Base-by-base conservation (phyloP, 2,888 invertebrate species). In the Omphaloscelis lunosa region DNA sequence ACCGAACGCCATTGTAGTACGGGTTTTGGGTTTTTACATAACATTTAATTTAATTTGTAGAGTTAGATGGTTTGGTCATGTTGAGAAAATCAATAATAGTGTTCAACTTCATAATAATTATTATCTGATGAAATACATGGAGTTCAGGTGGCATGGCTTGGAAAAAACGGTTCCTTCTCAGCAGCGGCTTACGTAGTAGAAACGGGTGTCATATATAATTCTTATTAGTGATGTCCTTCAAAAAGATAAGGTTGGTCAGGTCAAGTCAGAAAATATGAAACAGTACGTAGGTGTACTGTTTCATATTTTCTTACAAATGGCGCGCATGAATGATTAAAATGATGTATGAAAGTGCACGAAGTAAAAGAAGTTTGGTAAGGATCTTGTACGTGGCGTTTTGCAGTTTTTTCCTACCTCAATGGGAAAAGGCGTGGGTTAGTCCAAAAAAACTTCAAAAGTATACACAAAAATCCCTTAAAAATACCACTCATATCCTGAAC, bases 391-490 rank as follows among this genome's bases (percentile, higher is more conserved):
- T 41, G 23, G 48, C 20, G 6, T 15, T 75, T 4, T 15, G 29
- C 11, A 62, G 7, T 15, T 53, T 45, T 27, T 23, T 0, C 1
- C 15, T 11, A 11, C 0, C 12, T 9, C 41, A 15, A 34, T 23
- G 8, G 34, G 27, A 12, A 27, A 53, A 6, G 0, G 12, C 12
- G 4, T 11, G 17, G 0, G 1, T 12, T 12, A 0, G 1, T 6
- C 8, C 17, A 51, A 45, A 67, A 51, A 63, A 15, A 41, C 23
- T 15, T 23, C 5, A 20, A 62, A 69, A 72, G 20, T n/a, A 51
- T 9, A 45, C 11, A 71, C 23, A n/a, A 39, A 63, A 53, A 65
- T 56, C 63, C 51, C 34, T 61, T 78, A 67, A 83, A 77, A 79
- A 74, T 78, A 75, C 15, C 63, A 51, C 29, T 63, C 65, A 56